phyloP scores from a whole-genome alignment of 2,797 vertebrate species.

The Liparis tanakae region DNA sequence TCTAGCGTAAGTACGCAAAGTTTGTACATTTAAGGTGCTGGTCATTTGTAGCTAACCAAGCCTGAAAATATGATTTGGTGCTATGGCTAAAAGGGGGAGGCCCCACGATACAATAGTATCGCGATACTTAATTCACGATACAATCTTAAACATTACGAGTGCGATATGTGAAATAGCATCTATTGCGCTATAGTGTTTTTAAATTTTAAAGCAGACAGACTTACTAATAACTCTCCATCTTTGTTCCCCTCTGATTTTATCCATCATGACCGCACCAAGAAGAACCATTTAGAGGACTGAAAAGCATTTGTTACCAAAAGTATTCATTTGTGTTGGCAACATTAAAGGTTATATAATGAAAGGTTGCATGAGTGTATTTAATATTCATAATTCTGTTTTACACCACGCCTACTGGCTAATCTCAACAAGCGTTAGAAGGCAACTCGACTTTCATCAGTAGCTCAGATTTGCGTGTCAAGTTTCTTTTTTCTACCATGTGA shows the following conservation, averaged over 20 bases:
- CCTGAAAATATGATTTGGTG: too few relatives aligned
- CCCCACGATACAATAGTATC: too few relatives aligned
- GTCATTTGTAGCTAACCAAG: background rate
- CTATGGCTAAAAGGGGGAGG: too few relatives aligned
- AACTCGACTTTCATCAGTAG: background rate
- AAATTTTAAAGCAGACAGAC: background rate
- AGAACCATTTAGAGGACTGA: too few relatives aligned
- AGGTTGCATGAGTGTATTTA: too few relatives aligned
- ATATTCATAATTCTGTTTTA: too few relatives aligned
- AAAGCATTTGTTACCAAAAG: too few relatives aligned
- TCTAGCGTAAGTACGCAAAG: fast-evolving
- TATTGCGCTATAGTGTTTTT: background rate
- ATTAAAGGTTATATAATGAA: too few relatives aligned
- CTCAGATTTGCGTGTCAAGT: background rate
- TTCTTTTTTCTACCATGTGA: background rate
- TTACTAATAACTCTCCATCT: background rate
- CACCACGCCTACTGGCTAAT: too few relatives aligned
- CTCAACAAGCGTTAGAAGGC: background rate
- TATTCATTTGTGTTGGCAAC: too few relatives aligned
- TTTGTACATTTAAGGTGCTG: background rate
- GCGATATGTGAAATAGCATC: too few relatives aligned
- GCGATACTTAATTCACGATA: too few relatives aligned
- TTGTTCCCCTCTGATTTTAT: background rate
- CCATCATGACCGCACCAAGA: background rate
- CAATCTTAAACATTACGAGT: background rate